phyloP scores from a whole-genome alignment of 2,797 vertebrate species.

The Anabacerthia variegaticeps region DNA sequence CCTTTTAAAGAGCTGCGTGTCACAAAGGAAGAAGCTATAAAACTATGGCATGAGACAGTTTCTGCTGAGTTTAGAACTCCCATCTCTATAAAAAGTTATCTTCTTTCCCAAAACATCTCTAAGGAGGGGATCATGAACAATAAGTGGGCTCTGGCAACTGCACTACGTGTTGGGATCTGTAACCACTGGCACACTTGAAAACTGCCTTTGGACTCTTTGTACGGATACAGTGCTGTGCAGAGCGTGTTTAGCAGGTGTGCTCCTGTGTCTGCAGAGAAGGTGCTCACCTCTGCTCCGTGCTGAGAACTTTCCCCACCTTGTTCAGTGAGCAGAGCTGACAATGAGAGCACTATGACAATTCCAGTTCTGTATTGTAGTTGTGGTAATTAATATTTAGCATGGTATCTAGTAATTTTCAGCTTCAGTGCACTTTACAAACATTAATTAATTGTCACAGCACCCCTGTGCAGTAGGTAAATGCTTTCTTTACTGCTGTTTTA shows the following conservation, averaged over 20 bases:
- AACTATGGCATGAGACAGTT: background rate
- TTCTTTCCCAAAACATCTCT: background rate
- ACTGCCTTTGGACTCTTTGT: fast-evolving
- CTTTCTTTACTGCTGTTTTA: background rate
- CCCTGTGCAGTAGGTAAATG: slow-evolving; percentile 44
- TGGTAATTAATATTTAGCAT: slow-evolving; percentile 65
- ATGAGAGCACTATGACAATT: background rate
- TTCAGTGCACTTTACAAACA: slow-evolving; percentile 49
- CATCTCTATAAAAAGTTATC: background rate
- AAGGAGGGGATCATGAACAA: background rate
- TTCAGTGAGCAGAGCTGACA: background rate
- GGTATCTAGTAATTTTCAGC: slow-evolving; percentile 62
- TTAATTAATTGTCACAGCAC: slow-evolving; percentile 59
- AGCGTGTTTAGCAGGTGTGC: fast-evolving
- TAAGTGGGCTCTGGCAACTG: background rate
- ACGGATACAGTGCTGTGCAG: fast-evolving
- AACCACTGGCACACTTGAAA: background rate
- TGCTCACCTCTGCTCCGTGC: background rate
- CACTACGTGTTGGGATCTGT: fast-evolving
- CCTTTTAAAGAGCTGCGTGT: background rate
- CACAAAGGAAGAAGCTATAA: background rate
- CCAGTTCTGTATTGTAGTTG: background rate
- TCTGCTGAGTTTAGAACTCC: background rate
- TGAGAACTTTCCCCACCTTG: background rate
- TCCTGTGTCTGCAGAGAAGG: fast-evolving